Conservation (phyloP, 1,140 invertebrate genomes). For the Drosophila parabipectinata region DNA sequence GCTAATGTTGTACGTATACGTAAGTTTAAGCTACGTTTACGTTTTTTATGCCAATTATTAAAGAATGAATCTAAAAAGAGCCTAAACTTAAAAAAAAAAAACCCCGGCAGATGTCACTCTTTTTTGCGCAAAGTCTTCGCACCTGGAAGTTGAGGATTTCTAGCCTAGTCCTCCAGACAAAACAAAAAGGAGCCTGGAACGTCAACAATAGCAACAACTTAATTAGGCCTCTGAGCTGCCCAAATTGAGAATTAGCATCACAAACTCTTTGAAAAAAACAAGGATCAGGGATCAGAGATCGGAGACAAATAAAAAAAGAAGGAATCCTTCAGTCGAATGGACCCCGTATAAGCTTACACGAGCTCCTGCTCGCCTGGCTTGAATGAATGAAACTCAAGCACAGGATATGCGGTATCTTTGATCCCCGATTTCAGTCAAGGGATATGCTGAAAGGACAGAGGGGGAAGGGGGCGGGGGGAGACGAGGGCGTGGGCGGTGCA, state of each 20-base stretch:
- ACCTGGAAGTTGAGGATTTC: background rate
- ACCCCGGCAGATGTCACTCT: background rate
- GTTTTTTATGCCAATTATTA: too few relatives aligned
- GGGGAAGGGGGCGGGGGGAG: background rate
- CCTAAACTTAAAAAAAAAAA: background rate
- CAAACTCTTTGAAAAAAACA: background rate
- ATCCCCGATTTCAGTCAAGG: constrained; percentile 31
- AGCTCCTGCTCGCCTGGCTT: constrained; percentile 17
- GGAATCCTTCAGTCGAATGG: constrained; percentile 15
- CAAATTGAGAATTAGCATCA: constrained; percentile 49
- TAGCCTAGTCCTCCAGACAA: background rate
- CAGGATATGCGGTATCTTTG: constrained; percentile 72
- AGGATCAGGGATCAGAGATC: background rate
- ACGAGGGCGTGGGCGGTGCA: constrained; percentile 19
- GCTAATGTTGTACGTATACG: too few relatives aligned
- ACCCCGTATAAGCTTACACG: constrained; percentile 47
- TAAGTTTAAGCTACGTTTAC: too few relatives aligned
- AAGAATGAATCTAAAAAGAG: too few relatives aligned
- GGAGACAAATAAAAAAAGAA: background rate
- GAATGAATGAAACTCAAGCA: constrained; percentile 75
- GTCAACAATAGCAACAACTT: constrained; percentile 45
- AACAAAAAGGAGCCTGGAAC: background rate
- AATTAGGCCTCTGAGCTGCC: constrained; percentile 55
- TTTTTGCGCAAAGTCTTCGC: background rate
- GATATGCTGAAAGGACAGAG: background rate